These are phyloP conservation scores for Falco columbarius DNA, from an alignment of 2,797 vertebrate genomes.

Conservation along the genomic window DNA sequence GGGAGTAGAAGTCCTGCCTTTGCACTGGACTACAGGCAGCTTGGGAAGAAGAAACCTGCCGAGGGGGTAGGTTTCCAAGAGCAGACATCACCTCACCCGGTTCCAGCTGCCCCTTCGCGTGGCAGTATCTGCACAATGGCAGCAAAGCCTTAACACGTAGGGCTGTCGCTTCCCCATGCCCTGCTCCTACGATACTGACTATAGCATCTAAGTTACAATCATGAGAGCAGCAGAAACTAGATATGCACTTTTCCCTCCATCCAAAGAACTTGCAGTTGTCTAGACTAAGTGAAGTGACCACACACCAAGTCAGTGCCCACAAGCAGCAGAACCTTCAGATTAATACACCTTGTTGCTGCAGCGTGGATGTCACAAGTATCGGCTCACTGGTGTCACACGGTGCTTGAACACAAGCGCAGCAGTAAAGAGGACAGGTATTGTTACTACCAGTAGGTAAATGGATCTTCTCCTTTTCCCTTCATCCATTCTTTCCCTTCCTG, in stretches of 20 bases:
- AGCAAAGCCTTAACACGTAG: rapidly evolving
- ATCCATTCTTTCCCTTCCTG: background rate
- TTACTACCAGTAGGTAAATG: background rate
- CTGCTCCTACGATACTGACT: background rate
- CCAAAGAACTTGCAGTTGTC: background rate
- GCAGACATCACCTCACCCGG: background rate
- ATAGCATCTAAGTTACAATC: background rate
- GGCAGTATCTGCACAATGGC: background rate
- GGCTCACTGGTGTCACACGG: background rate
- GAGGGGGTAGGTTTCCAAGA: background rate
- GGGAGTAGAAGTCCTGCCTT: background rate
- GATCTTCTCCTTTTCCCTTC: background rate
- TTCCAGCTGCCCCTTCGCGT: background rate
- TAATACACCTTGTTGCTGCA: background rate
- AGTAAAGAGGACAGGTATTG: background rate
- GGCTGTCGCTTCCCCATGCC: background rate
- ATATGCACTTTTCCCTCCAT: background rate
- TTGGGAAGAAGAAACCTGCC: background rate
- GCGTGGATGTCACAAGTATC: rapidly evolving
- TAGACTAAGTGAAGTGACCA: background rate
- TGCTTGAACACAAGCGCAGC: background rate
- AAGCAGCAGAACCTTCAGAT: background rate
- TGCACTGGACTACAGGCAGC: background rate
- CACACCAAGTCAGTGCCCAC: background rate
- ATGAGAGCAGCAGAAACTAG: background rate